Conservation (phyloP, 2,888 invertebrate species). For the Eutolmus rufibarbis region DNA sequence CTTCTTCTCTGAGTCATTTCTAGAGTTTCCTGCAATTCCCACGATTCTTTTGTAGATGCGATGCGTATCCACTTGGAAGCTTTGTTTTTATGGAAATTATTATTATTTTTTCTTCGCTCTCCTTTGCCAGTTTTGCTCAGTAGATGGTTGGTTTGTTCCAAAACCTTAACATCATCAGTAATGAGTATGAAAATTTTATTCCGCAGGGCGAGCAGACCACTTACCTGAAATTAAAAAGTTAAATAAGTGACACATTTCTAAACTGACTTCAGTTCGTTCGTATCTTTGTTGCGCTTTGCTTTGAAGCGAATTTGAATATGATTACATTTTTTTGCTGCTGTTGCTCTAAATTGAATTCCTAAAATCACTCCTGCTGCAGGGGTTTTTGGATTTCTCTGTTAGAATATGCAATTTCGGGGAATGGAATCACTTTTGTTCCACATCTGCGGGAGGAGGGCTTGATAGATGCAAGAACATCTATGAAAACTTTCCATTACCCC, state of each 20-base stretch:
- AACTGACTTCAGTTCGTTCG: neutral
- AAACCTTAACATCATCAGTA: neutral
- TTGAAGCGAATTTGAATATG: neutral
- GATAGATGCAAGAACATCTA: neutral
- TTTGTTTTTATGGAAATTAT: neutral
- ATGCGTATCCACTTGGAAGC: neutral
- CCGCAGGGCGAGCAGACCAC: neutral
- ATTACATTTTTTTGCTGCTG: neutral
- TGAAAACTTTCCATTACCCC: neutral
- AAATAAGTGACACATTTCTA: constrained; percentile 15
- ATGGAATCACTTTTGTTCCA: neutral
- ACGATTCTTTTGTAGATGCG: constrained; percentile 15
- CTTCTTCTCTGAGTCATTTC: constrained; percentile 22
- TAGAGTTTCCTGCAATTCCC: constrained; percentile 28
- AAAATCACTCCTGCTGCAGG: neutral
- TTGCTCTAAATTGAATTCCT: neutral
- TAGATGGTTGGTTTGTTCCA: neutral
- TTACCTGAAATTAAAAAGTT: constrained; percentile 31
- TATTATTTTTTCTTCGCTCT: neutral
- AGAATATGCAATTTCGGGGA: neutral
- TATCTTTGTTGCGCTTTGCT: neutral
- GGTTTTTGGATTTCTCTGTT: neutral
- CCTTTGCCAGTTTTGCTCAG: neutral
- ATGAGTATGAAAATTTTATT: constrained; percentile 25
- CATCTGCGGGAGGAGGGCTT: neutral